Percentiles rank a stretch among this genome's conserved stretches.
Conservation (phyloP, 2,113 vertebrate species). For the Bubo scandiacus region DNA sequence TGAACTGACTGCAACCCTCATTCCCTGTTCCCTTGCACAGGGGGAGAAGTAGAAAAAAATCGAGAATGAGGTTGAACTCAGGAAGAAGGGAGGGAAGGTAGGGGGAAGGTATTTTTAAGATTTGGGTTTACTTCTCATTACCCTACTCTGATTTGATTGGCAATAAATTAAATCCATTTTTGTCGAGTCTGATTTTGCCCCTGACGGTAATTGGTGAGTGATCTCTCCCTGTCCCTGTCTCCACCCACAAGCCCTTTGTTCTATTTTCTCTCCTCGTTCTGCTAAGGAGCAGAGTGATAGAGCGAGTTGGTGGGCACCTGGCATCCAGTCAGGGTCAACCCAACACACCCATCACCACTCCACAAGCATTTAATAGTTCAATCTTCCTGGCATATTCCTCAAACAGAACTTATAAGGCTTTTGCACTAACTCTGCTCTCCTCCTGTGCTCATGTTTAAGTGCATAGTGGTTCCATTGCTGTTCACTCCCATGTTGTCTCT, state of each 20-base stretch:
- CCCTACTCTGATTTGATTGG: neutral
- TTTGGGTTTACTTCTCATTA: neutral
- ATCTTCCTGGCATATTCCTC: neutral
- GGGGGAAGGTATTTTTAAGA: neutral
- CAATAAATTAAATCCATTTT: neutral
- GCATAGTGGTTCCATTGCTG: neutral
- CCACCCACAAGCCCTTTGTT: neutral
- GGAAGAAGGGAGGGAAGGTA: neutral
- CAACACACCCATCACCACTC: neutral
- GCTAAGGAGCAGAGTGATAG: neutral
- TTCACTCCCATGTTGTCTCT: neutral
- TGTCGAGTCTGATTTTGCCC: neutral
- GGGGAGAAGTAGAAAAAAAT: neutral
- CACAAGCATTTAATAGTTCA: neutral
- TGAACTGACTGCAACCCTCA: neutral
- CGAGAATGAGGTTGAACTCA: neutral
- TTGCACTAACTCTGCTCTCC: neutral
- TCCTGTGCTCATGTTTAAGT: neutral
- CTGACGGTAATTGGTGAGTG: rapidly evolving
- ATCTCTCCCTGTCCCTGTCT: neutral
- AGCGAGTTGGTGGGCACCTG: neutral
- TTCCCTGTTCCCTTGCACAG: neutral
- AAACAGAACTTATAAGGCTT: neutral
- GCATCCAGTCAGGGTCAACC: neutral
- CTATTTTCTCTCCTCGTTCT: neutral